A percentile compares a stretch with the other conserved stretches of the same genome.
These are phyloP conservation scores for Cyclargus thomasi DNA, from an alignment of 1,140 invertebrate species.

Conservation along the genomic window DNA sequence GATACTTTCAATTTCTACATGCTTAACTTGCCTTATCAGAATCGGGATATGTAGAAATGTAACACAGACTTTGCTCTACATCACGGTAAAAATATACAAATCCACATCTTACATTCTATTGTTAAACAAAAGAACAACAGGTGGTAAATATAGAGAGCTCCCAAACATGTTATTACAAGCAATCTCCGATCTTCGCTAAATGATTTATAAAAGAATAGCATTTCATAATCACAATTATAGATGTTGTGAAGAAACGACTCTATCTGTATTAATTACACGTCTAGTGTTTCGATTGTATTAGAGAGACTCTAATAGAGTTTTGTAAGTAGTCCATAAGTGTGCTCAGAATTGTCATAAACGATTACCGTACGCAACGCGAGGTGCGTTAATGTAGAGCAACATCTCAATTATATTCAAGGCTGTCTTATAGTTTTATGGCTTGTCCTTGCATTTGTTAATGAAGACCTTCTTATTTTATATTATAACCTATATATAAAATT, in stretches of 20 bases:
- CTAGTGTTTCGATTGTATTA: constrained; percentile 15
- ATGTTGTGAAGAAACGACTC: not conserved
- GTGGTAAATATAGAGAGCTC: not conserved
- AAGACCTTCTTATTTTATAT: not conserved
- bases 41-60: not conserved
- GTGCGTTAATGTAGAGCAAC: not conserved
- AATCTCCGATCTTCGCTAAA: constrained; percentile 10
- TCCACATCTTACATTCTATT: not conserved
- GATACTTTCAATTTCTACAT: not conserved
- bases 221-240: not conserved
- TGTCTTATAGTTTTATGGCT: not conserved
- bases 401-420: not conserved
- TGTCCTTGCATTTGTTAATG: not conserved
- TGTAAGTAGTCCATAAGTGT: not conserved
- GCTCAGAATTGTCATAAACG: not conserved
- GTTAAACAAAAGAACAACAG: not conserved
- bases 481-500: too few species aligned
- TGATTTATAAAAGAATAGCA: constrained; percentile 10
- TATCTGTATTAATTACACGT: not conserved
- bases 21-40: not conserved
- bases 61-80: not conserved
- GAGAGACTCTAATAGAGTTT: not conserved
- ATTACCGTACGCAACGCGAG: not conserved
- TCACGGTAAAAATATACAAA: too few species aligned
- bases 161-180: not conserved